These are phyloP conservation scores for human DNA, from an alignment of 2,113 vertebrate genomes.

Conservation along the genomic window GRCh38 chr20:53814501-53815000, in stretches of 20 bases:
- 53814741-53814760: neutral
- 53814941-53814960: neutral
- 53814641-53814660: no score
- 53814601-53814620: no score
- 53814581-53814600: no score
- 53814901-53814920: neutral
- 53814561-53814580: no score
- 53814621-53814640: no score
- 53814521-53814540: no score
- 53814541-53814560: no score
- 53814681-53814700: no score
- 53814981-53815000: neutral
- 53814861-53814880: neutral
- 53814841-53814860: neutral
- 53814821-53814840: rapidly evolving
- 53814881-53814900: neutral
- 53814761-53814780: neutral
- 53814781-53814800: neutral
- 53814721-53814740: neutral
- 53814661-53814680: no score
- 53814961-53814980: neutral
- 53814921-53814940: neutral
- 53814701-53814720: no score
- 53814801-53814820: neutral
- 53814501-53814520: no score